Base-by-base conservation (phyloP, 2,888 invertebrate genomes). In the Eristalis tenax region DNA sequence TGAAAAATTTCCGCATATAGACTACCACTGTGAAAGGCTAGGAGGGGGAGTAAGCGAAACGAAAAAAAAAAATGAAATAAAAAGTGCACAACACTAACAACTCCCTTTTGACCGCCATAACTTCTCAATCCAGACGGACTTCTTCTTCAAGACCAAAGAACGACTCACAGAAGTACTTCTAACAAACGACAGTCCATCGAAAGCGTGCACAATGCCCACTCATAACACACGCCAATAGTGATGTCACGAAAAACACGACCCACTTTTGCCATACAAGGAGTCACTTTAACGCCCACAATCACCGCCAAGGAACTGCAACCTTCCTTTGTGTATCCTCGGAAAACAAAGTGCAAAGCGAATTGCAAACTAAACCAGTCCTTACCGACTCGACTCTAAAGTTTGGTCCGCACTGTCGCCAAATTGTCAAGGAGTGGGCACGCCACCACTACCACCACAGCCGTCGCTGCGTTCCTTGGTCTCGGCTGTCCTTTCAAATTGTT, bases 121-220 rank as follows among this genome's bases (percentile, higher is more conserved):
- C 70, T 86, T 43, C 75, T 70, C 71, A 82, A 75, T 83, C 23
- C 63, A 28, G 23, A 65, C 64, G 35, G 69, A 80, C 73, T 68
- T 61, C 63, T 38, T 50, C 32, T 59, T n/a, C 50, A 50, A n/a
- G 18, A 18, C 50, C 50, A 18, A 50, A 50, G 50, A 50, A 18
- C 26, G 69, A 79, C 22, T 32, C 23, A 18, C 70, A 26, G 38
- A 65, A 74, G 68, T 35, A 63, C 82, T 65, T 61, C 61, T 83
- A 71, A 71, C 74, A 74, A 86, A 82, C 83, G 86, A 86, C 83
- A 82, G 86, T 86, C 70, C 74, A 83, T 86, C 83, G 78, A 83
- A 86, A 86, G 86, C 86, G 86, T 86, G 86, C 86, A 78, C 86
- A 86, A 75, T 86, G 78, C 78, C 82, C 86, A 82, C 86, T 86